A percentile compares a stretch with the other conserved stretches of the same genome.
These are phyloP conservation scores for Atrina japonica DNA, from an alignment of 2,888 invertebrate species.

Conservation along the genomic window DNA sequence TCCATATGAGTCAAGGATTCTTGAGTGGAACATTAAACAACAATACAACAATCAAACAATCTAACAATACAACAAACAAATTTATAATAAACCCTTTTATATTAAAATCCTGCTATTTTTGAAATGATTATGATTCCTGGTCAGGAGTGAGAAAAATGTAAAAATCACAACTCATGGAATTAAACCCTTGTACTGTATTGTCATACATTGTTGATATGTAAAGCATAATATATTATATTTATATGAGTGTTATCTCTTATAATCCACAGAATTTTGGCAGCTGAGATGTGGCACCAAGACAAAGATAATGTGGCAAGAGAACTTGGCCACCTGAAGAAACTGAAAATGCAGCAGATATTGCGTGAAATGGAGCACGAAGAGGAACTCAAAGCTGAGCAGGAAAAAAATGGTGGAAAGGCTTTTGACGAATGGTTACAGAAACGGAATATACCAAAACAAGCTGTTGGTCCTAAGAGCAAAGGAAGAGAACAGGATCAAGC, in stretches of 20 bases:
- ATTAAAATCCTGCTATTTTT: too few relatives aligned
- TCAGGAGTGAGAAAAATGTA: too few relatives aligned
- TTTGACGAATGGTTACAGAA: constrained; percentile 72
- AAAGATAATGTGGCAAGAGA: constrained; percentile 77
- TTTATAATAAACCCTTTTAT: too few relatives aligned
- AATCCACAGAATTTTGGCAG: constrained; percentile 79
- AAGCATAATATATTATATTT: too few relatives aligned
- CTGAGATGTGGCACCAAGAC: constrained; percentile 79
- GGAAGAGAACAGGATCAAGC: constrained; percentile 14
- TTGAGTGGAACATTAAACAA: too few relatives aligned
- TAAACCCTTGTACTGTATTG: not conserved
- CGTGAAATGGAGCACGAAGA: constrained; percentile 76
- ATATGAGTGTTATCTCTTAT: too few relatives aligned
- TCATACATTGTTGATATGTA: too few relatives aligned
- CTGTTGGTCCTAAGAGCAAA: constrained; percentile 18
- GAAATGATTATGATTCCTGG: too few relatives aligned
- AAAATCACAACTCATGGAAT: too few relatives aligned
- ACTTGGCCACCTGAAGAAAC: constrained; percentile 73
- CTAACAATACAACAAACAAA: too few relatives aligned
- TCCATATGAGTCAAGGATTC: too few relatives aligned
- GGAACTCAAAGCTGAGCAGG: constrained; percentile 68
- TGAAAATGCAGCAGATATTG: constrained; percentile 78
- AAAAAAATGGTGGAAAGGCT: constrained; percentile 69
- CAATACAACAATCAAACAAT: too few relatives aligned
- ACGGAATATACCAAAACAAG: constrained; percentile 31